These are phyloP conservation scores for Muricea muricata DNA, from an alignment of 92 coral and sea anemone species.

Conservation along the genomic window DNA sequence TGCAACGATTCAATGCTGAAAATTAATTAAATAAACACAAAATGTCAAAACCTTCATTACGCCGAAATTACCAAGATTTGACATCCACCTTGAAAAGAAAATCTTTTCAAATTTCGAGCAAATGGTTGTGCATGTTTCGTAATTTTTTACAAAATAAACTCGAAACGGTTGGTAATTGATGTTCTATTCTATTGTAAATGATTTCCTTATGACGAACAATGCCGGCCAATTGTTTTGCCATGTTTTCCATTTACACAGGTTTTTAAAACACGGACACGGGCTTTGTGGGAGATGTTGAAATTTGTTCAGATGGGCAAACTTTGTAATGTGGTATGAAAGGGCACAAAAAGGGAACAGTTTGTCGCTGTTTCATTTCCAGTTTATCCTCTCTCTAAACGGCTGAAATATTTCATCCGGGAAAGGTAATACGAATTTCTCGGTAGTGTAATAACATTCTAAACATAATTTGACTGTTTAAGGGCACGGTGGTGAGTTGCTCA, in stretches of 20 bases:
- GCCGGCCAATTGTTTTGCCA: background rate
- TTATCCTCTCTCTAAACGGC: background rate
- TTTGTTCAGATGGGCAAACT: constrained; percentile 16
- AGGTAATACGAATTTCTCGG: background rate
- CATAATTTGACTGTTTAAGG: no score
- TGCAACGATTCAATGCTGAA: no score
- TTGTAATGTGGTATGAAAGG: background rate
- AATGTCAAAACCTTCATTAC: no score
- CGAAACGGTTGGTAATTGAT: background rate
- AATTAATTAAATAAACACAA: no score
- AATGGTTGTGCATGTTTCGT: no score
- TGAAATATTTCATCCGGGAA: background rate
- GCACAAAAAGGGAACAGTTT: background rate
- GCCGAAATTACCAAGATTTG: no score
- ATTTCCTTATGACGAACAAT: no score
- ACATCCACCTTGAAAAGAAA: background rate
- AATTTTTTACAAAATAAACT: background rate
- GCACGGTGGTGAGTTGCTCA: no score
- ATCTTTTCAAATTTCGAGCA: background rate
- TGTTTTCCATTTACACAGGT: background rate
- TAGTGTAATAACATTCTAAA: no score
- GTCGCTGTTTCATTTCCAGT: background rate
- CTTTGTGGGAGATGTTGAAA: background rate
- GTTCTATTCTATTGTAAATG: no score
- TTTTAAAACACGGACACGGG: background rate